Evolutionary conservation across 2,113 vertebrate species (phyloP).

Genomic region (Triplophysa siluroides): DNA sequence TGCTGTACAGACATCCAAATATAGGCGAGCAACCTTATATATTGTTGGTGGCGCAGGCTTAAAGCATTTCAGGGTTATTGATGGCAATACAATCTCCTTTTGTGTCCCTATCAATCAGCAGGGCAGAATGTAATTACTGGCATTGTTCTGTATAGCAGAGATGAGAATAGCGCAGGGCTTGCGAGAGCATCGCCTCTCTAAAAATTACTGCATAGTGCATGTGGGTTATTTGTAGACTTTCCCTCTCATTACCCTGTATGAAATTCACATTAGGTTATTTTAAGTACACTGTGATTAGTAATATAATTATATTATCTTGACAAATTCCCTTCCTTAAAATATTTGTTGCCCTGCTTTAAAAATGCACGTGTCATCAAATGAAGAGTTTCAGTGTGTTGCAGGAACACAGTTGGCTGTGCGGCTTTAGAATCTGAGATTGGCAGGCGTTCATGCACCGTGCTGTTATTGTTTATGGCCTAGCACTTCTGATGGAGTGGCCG

Average conservation of each 20-base stretch:
- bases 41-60: background rate
- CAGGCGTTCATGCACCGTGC: background rate
- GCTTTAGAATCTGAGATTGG: background rate
- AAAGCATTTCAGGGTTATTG: slow-evolving; percentile 48
- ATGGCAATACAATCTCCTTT: slow-evolving; percentile 47
- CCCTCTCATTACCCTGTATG: background rate
- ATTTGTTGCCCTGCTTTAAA: background rate
- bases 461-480: slow-evolving; percentile 30
- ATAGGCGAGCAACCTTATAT: background rate
- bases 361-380: background rate
- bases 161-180: slow-evolving; percentile 31
- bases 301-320: background rate
- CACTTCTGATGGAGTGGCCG: slow-evolving; percentile 19
- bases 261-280: background rate
- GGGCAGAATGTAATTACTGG: slow-evolving; percentile 39
- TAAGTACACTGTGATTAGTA: background rate
- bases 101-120: slow-evolving; percentile 50
- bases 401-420: background rate
- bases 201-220: background rate
- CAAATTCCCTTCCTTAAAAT: no score
- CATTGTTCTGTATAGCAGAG: slow-evolving; percentile 18
- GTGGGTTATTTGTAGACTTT: background rate
- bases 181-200: background rate
- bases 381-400: background rate
- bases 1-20: background rate